Evolutionary conservation across 37 sponge, comb jelly and placozoan species (phyloP).

Genomic region (Halisarca cf. caerulea): DNA sequence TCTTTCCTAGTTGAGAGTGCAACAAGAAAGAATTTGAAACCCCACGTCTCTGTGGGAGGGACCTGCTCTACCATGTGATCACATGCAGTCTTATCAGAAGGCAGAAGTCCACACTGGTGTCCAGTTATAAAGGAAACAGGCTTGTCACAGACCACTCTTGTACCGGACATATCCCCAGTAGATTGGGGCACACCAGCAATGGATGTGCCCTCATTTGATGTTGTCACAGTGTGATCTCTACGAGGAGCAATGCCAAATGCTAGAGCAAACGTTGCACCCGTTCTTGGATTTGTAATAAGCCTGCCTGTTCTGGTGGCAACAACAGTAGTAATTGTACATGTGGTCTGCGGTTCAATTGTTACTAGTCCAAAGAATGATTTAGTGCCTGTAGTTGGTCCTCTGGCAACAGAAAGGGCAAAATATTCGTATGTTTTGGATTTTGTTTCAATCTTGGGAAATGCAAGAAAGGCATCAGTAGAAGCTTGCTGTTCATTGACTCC

Average conservation of each 20-base stretch:
- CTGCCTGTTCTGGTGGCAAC: neutral
- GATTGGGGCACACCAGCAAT: neutral
- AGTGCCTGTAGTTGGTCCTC: neutral
- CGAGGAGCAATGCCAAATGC: neutral
- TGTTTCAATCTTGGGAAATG: constrained; percentile 27
- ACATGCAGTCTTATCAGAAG: constrained; percentile 34
- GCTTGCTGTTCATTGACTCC: constrained; percentile 38
- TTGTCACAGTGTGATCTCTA: neutral
- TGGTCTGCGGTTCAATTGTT: constrained; percentile 27
- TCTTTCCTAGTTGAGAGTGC: constrained; percentile 10
- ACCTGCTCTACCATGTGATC: constrained; percentile 64
- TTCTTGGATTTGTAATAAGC: neutral
- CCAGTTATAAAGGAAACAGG: constrained; percentile 10
- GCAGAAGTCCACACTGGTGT: constrained; percentile 48
- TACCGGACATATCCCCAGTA: constrained; percentile 38
- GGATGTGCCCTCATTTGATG: neutral
- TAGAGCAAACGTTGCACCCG: neutral
- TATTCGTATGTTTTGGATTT: constrained; percentile 18
- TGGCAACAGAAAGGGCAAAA: neutral
- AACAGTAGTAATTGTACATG: constrained; percentile 11
- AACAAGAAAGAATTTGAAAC: constrained; percentile 29
- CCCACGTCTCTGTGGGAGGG: constrained; percentile 38
- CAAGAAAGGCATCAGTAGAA: constrained; percentile 48
- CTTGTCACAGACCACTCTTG: constrained; percentile 12
- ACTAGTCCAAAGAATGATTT: constrained; percentile 18